Evolutionary conservation across 2,797 vertebrate genomes (phyloP), one percentile per base, ranked within the genome.

Genomic region (Myotis planiceps): DNA sequence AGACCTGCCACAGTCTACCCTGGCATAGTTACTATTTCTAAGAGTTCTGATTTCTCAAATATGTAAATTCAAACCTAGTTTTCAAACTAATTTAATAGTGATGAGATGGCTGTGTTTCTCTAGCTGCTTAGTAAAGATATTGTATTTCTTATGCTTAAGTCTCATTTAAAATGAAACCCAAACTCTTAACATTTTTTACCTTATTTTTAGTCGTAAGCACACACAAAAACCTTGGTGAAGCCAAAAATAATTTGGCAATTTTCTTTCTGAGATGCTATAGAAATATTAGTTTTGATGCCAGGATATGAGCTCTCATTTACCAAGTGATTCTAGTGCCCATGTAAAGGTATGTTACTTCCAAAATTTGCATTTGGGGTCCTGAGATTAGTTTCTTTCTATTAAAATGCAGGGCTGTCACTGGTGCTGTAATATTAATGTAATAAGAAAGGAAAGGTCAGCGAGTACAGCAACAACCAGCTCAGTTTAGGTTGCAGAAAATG

Each of bases 1-100:
- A 80, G 27, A 32, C 16, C 14, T 92, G n/a, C 27, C 23, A 82
- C 13, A 82, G 25, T 1, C 93, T 79, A 51, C 29, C 6, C 8
- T 90, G 78, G 42, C 37, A 72, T 19, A 25, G 6, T 47, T 83
- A 47, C 81, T 88, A 58, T 80, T 92, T 95, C 42, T 42, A 72
- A 72, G 74, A 53, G 27, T 68, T 92, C 78, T 84, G 37, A 92
- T 81, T 92, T 92, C 25, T 10, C 37, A 94, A 82, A 86, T 89
- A 91, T 53, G 72, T 92, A 91, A 88, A 82, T 74, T 65, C 55
- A 91, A 86, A 55, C 19, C 49, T 78, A 51, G 27, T 85, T 96
- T 96, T 96, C 47, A 49, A 88, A 69, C 32, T 88, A 91, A 96
- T 83, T 85, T 92, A 78, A 53, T 53, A n/a, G 9, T 78, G 78